Base-by-base conservation (phyloP, 2,888 invertebrate genomes). In the Tetramorium bicarinatum region DNA sequence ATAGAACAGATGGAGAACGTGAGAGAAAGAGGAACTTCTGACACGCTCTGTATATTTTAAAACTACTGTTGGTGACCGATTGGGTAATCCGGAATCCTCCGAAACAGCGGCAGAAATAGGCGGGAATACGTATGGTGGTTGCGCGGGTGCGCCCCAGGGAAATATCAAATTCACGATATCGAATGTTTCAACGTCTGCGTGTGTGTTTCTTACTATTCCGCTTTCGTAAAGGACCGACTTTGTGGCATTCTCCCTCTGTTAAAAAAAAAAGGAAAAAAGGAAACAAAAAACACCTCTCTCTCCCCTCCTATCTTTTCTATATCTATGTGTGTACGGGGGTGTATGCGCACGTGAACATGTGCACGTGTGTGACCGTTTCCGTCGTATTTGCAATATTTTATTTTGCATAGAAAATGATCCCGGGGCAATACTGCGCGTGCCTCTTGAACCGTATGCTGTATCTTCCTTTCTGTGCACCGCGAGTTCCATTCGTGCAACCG, bases 321-420 rank as follows among this genome's bases (percentile, higher is more conserved):
- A 49, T n/a, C n/a, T 1, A 1, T 4, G n/a, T 9, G 3, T 4
- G 3, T 8, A n/a, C 44, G n/a, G n/a, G 15, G 18, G 1, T 74
- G n/a, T 47, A 11, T n/a, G 47, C 15, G 49, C n/a, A 8, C 13
- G 18, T 74, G 21, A n/a, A n/a, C n/a, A n/a, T n/a, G 47, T n/a
- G 49, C n/a, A 8, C 13, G 18, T 74, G 21, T 59, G 79, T 6
- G 79, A 54, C 61, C 76, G 59, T 67, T 61, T 54, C 62, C 64
- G 71, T 21, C 83, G 47, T 82, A 82, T 82, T 80, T 83, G 85
- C 67, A 69, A 86, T 86, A 87, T 85, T 90, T 90, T 90, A 90
- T 90, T 90, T 86, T 82, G 83, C 84, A 87, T 87, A 54, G 87
- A 71, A 79, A 87, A 90, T 86, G 87, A 83, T 85, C 82, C 56